Percentiles rank a stretch among this genome's conserved stretches.
Evolutionary conservation across 2,888 invertebrate species (phyloP).

Genomic region (Athetis lepigone): DNA sequence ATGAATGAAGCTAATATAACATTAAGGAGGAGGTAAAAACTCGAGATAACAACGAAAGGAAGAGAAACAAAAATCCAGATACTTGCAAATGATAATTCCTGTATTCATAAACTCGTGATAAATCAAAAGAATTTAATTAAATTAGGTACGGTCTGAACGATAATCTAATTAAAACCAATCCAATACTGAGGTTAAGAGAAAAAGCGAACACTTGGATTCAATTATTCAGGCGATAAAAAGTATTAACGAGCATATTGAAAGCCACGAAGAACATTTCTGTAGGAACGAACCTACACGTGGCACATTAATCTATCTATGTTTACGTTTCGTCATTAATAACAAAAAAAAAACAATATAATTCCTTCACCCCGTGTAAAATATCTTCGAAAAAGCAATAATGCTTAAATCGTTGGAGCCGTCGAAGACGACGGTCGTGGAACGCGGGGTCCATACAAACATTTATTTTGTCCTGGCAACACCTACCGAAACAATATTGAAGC

Average conservation of each 20-base stretch:
- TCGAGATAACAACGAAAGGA: neutral
- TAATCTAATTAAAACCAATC: slow-evolving; percentile 61
- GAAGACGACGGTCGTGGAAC: slow-evolving; percentile 64
- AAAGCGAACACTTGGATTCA: slow-evolving; percentile 42
- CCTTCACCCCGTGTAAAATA: slow-evolving; percentile 73
- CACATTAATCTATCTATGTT: slow-evolving; percentile 56
- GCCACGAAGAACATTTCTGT: slow-evolving; percentile 27
- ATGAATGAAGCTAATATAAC: neutral
- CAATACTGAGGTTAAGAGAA: slow-evolving; percentile 35
- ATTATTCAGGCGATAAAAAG: slow-evolving; percentile 55
- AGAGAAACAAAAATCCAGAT: slow-evolving; percentile 2
- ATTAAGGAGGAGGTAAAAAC: neutral
- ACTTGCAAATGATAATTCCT: slow-evolving; percentile 35
- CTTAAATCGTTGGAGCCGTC: slow-evolving; percentile 70
- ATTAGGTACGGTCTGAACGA: slow-evolving; percentile 23
- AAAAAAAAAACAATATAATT: slow-evolving; percentile 68
- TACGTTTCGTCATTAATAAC: slow-evolving; percentile 72
- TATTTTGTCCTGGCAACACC: slow-evolving; percentile 78
- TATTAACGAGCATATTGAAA: slow-evolving; percentile 35
- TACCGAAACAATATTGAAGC: slow-evolving; percentile 83
- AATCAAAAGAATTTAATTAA: slow-evolving; percentile 53
- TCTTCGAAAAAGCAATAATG: slow-evolving; percentile 80
- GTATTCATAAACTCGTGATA: slow-evolving; percentile 52
- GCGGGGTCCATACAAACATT: slow-evolving; percentile 79
- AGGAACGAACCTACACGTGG: slow-evolving; percentile 31